phyloP scores from a whole-genome alignment of 2,797 vertebrate genomes.

The Poeciliopsis paucimaculata region DNA sequence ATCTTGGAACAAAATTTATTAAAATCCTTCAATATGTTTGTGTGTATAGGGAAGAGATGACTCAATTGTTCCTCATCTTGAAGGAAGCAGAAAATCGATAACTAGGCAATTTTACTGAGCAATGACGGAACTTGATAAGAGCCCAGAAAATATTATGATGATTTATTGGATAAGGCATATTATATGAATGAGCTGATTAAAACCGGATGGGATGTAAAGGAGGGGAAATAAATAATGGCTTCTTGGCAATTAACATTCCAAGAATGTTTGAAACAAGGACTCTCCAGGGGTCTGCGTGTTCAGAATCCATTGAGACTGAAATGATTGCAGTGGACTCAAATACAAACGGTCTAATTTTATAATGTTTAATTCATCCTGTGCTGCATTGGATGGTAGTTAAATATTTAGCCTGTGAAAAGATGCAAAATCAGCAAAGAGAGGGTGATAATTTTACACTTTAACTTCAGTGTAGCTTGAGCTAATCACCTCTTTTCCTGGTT shows the following conservation, averaged over 20 bases:
- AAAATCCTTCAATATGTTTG: not conserved
- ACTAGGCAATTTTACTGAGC: not conserved
- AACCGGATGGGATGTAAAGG: not conserved
- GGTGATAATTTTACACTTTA: not conserved
- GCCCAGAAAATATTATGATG: not conserved
- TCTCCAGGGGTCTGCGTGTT: not conserved
- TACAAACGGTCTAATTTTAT: not conserved
- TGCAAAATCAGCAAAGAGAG: not conserved
- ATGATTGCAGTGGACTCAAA: not conserved
- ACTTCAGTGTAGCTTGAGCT: not conserved
- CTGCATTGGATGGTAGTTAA: not conserved
- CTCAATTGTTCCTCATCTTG: too few species aligned
- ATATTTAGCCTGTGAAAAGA: not conserved
- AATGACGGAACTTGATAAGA: not conserved
- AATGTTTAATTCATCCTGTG: constrained; percentile 1
- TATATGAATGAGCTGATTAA: not conserved
- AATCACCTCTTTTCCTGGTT: not conserved
- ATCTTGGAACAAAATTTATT: not conserved
- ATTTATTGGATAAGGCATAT: not conserved
- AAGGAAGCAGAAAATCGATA: not conserved
- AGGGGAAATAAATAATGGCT: not conserved
- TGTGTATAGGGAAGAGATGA: not conserved
- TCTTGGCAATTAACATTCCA: not conserved
- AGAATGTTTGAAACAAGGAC: not conserved
- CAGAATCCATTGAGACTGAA: not conserved